phyloP scores from a whole-genome alignment of 2,888 invertebrate genomes.

The Brachylomia viminalis region DNA sequence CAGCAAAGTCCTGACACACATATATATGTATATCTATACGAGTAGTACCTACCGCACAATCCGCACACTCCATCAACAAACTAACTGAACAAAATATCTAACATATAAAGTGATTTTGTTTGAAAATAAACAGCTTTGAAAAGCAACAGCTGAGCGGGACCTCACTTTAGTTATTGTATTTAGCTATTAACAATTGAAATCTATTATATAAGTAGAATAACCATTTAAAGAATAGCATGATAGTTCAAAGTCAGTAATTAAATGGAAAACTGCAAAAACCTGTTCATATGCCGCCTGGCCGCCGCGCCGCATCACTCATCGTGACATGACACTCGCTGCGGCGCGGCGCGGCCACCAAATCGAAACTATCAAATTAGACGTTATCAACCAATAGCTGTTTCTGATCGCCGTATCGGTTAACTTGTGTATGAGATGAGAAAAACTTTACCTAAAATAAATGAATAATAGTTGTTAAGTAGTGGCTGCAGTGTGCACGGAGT shows the following conservation, averaged over 20 bases:
- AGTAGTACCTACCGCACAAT: too few species aligned
- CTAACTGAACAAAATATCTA: background rate
- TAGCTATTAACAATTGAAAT: background rate
- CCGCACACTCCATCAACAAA: too few species aligned
- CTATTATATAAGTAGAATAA: background rate
- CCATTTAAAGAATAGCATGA: background rate
- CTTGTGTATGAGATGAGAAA: background rate
- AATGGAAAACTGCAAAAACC: background rate
- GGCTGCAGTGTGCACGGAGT: background rate
- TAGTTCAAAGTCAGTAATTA: background rate
- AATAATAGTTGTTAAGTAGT: slow-evolving; percentile 3
- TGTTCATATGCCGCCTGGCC: background rate
- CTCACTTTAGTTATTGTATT: background rate
- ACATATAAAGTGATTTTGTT: background rate
- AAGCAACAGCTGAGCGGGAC: too few species aligned
- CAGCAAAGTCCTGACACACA: background rate
- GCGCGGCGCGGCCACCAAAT: background rate
- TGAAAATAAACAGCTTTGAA: background rate
- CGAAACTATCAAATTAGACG: slow-evolving; percentile 16
- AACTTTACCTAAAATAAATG: background rate
- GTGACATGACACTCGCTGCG: background rate
- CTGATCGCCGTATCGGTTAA: slow-evolving; percentile 7
- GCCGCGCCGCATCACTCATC: background rate
- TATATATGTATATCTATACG: too few species aligned
- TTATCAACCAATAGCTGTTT: background rate